These are phyloP conservation scores for Numenius arquata DNA, from an alignment of 2,113 vertebrate genomes.

Conservation along the genomic window DNA sequence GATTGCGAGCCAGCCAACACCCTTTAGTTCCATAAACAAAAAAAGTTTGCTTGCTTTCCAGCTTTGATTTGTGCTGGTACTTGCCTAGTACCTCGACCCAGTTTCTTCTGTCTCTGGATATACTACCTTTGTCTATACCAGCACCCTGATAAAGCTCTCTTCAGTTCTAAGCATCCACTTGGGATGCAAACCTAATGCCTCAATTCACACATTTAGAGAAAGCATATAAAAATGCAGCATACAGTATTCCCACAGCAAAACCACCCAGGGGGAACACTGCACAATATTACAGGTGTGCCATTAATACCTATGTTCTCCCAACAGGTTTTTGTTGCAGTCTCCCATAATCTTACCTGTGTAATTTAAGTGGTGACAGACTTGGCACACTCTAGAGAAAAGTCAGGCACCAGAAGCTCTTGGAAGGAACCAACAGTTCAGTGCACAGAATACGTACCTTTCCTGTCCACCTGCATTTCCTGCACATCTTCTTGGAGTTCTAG, in stretches of 20 bases:
- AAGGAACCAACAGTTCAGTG: accelerated
- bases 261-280: background rate
- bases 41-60: background rate
- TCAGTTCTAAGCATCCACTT: background rate
- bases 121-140: background rate
- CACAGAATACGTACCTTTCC: conserved; percentile 76
- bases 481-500: conserved; percentile 93
- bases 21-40: background rate
- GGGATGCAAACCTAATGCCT: background rate
- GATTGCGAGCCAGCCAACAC: background rate
- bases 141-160: background rate
- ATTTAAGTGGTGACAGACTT: background rate
- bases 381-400: background rate
- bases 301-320: background rate
- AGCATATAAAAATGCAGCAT: background rate
- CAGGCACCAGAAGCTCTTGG: background rate
- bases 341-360: background rate
- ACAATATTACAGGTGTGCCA: background rate
- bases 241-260: background rate
- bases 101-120: background rate
- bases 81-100: accelerated
- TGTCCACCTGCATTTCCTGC: conserved; percentile 83
- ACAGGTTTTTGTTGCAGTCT: background rate
- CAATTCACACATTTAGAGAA: background rate
- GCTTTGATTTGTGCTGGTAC: background rate